Evolutionary conservation across 92 coral and sea anemone genomes (phyloP).

Genomic region (Diadumene lineata): DNA sequence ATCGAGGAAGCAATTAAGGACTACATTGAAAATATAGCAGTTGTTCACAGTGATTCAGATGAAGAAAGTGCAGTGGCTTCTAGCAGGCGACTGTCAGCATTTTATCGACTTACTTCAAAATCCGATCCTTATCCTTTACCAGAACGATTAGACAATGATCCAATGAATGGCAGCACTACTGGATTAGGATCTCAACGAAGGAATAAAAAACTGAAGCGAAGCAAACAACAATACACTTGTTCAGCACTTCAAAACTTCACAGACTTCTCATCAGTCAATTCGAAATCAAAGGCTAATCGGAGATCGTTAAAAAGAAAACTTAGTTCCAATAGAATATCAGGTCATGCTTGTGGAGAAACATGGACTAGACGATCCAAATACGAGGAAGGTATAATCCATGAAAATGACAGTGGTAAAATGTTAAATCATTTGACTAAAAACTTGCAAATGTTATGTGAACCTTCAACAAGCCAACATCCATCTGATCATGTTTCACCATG

Average conservation of each 20-base stretch:
- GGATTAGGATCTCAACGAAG: constrained; percentile 74
- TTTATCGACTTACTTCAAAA: constrained; percentile 44
- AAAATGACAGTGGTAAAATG: constrained; percentile 27
- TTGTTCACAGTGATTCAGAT: constrained; percentile 90
- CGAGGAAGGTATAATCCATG: constrained; percentile 25
- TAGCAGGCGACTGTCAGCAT: constrained; percentile 67
- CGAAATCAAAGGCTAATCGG: constrained; percentile 15
- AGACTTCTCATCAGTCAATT: constrained; percentile 20
- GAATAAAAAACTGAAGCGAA: constrained; percentile 76
- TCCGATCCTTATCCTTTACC: constrained; percentile 76
- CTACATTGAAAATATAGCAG: constrained; percentile 91
- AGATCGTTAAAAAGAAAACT: constrained; percentile 33
- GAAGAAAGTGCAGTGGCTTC: constrained; percentile 59
- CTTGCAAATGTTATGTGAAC: not conserved
- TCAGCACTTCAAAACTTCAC: constrained; percentile 22
- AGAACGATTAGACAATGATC: constrained; percentile 86
- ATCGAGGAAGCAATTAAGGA: constrained; percentile 94
- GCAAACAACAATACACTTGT: constrained; percentile 10
- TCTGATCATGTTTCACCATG: not conserved
- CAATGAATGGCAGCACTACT: constrained; percentile 53
- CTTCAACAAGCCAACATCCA: not conserved
- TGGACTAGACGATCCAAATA: constrained; percentile 29
- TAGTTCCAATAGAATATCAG: constrained; percentile 25
- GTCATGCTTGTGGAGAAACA: constrained; percentile 24
- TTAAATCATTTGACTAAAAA: not conserved